These are phyloP conservation scores for Caenorhabditis sp. DNA, from an alignment of 2,888 invertebrate genomes.

Conservation along the genomic window DNA sequence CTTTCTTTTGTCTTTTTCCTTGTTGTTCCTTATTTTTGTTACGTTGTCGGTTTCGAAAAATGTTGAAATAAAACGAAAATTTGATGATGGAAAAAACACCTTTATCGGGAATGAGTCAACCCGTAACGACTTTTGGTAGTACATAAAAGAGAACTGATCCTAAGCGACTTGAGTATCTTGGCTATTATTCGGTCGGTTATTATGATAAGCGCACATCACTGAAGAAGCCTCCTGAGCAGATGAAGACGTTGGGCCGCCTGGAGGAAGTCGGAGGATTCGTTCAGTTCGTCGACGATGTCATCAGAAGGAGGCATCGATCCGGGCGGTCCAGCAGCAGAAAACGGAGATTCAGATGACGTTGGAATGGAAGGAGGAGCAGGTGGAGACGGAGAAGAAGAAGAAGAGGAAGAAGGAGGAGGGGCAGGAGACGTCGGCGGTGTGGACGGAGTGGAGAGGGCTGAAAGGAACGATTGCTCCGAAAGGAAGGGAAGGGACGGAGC, in stretches of 20 bases:
- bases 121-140: slow-evolving; percentile 33
- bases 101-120: slow-evolving; percentile 22
- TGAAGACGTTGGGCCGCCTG: slow-evolving; percentile 50
- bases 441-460: slow-evolving; percentile 28
- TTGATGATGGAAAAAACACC: neutral
- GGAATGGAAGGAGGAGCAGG: slow-evolving; percentile 14
- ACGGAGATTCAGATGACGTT: slow-evolving; percentile 19
- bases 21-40: slow-evolving; percentile 51
- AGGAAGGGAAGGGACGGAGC: neutral
- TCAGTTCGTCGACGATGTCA: slow-evolving; percentile 55
- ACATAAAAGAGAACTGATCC: slow-evolving; percentile 2
- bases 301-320: slow-evolving; percentile 54
- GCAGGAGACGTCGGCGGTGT: slow-evolving; percentile 4
- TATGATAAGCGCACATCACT: slow-evolving; percentile 29
- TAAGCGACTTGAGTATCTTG: slow-evolving; percentile 37
- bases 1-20: slow-evolving; percentile 12
- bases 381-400: slow-evolving; percentile 6
- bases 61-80: slow-evolving; percentile 27
- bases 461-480: too few species aligned
- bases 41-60: slow-evolving; percentile 32
- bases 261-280: slow-evolving; percentile 48
- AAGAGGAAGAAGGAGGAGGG: slow-evolving; percentile 9
- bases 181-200: slow-evolving; percentile 36
- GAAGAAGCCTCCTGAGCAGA: slow-evolving; percentile 41
- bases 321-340: slow-evolving; percentile 22